phyloP scores from a whole-genome alignment of 2,113 vertebrate genomes.

The Conger conger region DNA sequence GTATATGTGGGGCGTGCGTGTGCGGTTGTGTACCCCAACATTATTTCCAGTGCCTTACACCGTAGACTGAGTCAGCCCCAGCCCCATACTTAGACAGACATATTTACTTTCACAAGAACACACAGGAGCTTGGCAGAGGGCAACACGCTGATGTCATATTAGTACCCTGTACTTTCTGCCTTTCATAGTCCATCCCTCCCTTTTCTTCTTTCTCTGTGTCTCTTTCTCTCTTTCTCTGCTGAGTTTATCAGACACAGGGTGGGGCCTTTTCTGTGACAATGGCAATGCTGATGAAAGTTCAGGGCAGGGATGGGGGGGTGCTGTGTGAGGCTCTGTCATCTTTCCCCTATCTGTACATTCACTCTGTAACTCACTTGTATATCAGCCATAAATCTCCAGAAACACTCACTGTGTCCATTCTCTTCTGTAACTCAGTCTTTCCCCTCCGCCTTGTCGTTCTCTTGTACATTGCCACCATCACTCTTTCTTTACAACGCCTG shows the following conservation, averaged over 20 bases:
- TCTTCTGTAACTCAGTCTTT: slow-evolving; percentile 11
- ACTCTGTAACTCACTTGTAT: slow-evolving; percentile 20
- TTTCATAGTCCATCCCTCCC: not conserved
- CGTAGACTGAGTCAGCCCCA: not conserved
- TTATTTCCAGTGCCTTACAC: slow-evolving; percentile 32
- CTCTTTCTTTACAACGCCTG: not conserved
- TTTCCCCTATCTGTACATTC: slow-evolving; percentile 24
- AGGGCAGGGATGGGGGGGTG: not conserved
- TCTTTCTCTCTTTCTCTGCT: not conserved
- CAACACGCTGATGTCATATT: not conserved
- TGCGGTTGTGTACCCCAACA: not conserved
- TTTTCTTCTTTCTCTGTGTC: not conserved
- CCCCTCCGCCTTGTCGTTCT: not conserved
- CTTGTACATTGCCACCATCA: slow-evolving; percentile 9
- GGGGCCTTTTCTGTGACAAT: not conserved
- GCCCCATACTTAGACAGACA: slow-evolving; percentile 7
- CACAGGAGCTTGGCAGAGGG: not conserved
- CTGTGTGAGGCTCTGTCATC: slow-evolving; percentile 16
- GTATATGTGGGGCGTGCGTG: not conserved
- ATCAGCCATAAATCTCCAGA: slow-evolving; percentile 36
- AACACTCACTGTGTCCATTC: slow-evolving; percentile 27
- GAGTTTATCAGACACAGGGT: slow-evolving; percentile 5
- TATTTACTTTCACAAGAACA: slow-evolving; percentile 1
- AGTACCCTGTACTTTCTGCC: not conserved
- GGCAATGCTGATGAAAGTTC: not conserved